Evolutionary conservation across 2,113 vertebrate genomes (phyloP).

Genomic region (Archilochus colubris): DNA sequence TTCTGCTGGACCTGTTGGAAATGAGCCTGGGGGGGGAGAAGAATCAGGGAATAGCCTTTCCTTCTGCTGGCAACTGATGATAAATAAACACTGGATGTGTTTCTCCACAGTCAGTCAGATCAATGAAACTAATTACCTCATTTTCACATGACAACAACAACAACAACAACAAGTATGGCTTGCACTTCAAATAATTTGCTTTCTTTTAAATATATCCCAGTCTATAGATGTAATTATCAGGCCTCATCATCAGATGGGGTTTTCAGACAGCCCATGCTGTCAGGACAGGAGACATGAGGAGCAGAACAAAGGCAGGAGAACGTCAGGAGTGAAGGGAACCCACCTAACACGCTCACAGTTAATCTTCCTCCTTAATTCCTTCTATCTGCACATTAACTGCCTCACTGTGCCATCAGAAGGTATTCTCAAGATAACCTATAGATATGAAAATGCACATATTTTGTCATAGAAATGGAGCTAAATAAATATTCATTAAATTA

Average conservation of each 20-base stretch:
- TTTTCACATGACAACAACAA: neutral
- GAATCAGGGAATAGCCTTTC: neutral
- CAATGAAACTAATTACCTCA: neutral
- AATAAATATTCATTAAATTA: neutral
- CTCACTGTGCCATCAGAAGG: neutral
- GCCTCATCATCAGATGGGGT: neutral
- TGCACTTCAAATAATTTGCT: neutral
- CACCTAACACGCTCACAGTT: rapidly evolving
- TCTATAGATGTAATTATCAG: neutral
- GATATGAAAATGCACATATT: neutral
- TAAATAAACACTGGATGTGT: rapidly evolving
- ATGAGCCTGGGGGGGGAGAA: neutral
- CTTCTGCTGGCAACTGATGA: neutral
- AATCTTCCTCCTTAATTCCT: neutral
- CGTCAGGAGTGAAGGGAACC: neutral
- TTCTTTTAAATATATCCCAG: neutral
- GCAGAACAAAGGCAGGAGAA: neutral
- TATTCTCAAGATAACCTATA: neutral
- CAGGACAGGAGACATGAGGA: neutral
- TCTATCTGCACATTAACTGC: neutral
- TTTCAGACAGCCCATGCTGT: neutral
- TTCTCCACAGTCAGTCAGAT: neutral
- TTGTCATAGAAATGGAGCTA: neutral
- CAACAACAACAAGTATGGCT: neutral
- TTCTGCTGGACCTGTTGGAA: neutral